Conservation (phyloP, 1,140 invertebrate genomes). For the Papilio polyxenes region DNA sequence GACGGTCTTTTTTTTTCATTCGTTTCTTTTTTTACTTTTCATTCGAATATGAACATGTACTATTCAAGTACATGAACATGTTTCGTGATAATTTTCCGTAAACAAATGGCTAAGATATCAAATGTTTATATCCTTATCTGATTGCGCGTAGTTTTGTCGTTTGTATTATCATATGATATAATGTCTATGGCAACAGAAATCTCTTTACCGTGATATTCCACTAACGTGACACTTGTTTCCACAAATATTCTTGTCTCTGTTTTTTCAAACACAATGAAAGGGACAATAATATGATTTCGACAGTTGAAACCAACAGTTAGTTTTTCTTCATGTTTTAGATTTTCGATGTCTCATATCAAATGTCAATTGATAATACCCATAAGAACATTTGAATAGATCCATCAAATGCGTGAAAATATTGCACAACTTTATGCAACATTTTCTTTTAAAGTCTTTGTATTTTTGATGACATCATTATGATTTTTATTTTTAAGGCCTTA, state of each 20-base stretch:
- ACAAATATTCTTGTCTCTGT: neutral
- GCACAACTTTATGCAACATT: conserved; percentile 4
- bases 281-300: neutral
- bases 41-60: too few species aligned
- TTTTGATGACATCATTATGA: neutral
- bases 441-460: neutral
- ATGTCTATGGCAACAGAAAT: neutral
- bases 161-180: conserved; percentile 17
- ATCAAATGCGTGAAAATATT: neutral
- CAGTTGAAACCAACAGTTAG: too few species aligned
- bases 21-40: too few species aligned
- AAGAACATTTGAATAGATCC: neutral
- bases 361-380: neutral
- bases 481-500: neutral
- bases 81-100: conserved; percentile 19
- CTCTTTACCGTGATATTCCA: neutral
- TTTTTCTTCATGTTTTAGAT: neutral
- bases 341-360: neutral
- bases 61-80: neutral
- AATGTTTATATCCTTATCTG: conserved; percentile 34
- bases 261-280: neutral
- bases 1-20: neutral
- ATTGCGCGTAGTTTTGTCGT: neutral
- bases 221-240: neutral
- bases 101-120: conserved; percentile 29